These are phyloP conservation scores for Pseudachorutes palmiensis DNA, from an alignment of 1,140 invertebrate genomes.

Conservation along the genomic window DNA sequence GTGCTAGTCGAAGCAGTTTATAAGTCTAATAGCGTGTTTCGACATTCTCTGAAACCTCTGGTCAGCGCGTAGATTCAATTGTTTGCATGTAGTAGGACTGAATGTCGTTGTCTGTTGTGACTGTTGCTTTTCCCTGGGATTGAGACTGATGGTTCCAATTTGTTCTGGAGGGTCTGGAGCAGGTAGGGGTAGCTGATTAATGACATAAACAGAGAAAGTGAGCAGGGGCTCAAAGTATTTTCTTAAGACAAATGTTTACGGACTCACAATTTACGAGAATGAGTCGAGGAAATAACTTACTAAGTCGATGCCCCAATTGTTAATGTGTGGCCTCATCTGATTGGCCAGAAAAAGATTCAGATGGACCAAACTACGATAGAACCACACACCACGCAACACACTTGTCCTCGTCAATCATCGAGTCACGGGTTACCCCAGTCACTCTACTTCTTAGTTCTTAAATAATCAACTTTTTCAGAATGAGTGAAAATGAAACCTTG, in stretches of 20 bases:
- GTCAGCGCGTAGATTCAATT: no score
- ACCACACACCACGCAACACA: neutral
- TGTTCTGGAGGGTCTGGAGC: neutral
- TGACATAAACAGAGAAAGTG: constrained; percentile 36
- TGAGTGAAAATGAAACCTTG: no score
- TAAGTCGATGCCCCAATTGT: neutral
- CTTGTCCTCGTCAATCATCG: neutral
- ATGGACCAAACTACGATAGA: neutral
- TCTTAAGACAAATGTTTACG: constrained; percentile 37
- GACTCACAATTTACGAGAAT: constrained; percentile 34
- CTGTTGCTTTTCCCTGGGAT: neutral
- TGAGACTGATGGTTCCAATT: constrained; percentile 1
- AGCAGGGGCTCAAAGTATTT: constrained; percentile 6
- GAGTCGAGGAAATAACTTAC: neutral
- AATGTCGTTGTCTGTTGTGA: neutral
- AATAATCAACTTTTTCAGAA: no score
- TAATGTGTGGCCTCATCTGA: neutral
- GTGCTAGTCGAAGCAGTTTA: no score
- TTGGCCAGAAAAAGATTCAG: neutral
- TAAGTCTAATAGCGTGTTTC: no score
- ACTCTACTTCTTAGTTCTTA: no score
- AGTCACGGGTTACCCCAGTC: neutral
- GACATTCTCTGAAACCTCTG: no score
- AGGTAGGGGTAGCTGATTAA: constrained; percentile 29
- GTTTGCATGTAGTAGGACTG: no score